phyloP scores from a whole-genome alignment of 2,797 vertebrate genomes.

The Lemur catta region DNA sequence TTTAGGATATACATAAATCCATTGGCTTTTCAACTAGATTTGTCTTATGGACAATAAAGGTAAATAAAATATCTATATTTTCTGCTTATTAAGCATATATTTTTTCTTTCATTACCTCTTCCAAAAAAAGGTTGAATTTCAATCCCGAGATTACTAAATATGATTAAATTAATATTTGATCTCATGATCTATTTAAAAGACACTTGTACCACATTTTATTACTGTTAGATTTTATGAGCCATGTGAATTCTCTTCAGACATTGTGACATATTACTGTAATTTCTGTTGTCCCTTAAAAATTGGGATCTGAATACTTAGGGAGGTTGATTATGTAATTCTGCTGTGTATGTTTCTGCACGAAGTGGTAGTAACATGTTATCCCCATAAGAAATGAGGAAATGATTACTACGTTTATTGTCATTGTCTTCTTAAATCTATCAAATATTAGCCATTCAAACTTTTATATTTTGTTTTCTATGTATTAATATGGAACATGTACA shows the following conservation, averaged over 20 bases:
- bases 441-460: neutral
- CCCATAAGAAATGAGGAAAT: neutral
- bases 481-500: neutral
- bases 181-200: neutral
- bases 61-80: neutral
- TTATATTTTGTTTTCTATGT: neutral
- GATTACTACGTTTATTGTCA: neutral
- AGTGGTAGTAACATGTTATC: neutral
- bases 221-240: neutral
- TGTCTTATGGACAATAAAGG: neutral
- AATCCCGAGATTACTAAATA: neutral
- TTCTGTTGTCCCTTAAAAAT: neutral
- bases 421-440: neutral
- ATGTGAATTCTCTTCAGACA: neutral
- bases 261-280: neutral
- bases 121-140: neutral
- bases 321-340: neutral
- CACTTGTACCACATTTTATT: fast-evolving
- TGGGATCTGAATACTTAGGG: neutral
- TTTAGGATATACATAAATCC: neutral
- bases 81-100: neutral
- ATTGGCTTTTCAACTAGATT: neutral
- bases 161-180: neutral
- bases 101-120: neutral
- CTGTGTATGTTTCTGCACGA: neutral